Conservation (phyloP, 2,797 vertebrate species). For the Microctenopoma steveboyesi region DNA sequence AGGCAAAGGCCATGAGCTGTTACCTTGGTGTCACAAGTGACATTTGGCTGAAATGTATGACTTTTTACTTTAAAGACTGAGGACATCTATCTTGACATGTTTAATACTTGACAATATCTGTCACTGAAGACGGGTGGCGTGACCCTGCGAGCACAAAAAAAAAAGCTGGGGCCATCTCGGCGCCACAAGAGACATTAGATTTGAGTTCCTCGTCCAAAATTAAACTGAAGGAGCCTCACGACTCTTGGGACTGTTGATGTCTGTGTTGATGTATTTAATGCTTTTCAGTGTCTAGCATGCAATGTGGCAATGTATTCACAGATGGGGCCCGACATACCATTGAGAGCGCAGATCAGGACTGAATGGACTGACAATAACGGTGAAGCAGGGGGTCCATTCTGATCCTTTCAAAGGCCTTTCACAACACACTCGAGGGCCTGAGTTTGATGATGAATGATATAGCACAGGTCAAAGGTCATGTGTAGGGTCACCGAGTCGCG, state of each 20-base stretch:
- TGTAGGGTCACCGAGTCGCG: constrained; percentile 32
- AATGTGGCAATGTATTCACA: constrained; percentile 62
- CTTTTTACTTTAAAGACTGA: constrained; percentile 43
- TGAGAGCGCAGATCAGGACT: constrained; percentile 41
- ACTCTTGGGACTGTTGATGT: constrained; percentile 42
- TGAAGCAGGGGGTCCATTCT: constrained; percentile 71
- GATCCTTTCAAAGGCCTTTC: constrained; percentile 57
- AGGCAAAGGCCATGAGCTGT: constrained; percentile 3
- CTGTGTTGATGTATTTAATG: constrained; percentile 65
- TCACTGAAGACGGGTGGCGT: constrained; percentile 21
- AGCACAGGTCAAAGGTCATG: constrained; percentile 54
- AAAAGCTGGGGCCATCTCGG: constrained; percentile 38
- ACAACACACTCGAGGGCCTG: constrained; percentile 37
- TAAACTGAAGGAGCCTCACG: constrained; percentile 52
- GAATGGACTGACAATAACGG: constrained; percentile 65
- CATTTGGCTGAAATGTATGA: constrained; percentile 25
- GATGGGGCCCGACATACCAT: constrained; percentile 61
- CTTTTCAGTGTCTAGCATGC: constrained; percentile 61
- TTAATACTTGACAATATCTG: constrained; percentile 45
- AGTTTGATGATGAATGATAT: constrained; percentile 58
- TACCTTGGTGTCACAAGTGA: constrained; percentile 21
- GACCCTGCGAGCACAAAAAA: constrained; percentile 26
- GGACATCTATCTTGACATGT: constrained; percentile 29
- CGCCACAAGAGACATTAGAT: constrained; percentile 51
- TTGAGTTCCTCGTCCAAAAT: constrained; percentile 44